Evolutionary conservation across 2,797 vertebrate genomes (phyloP), one percentile per base, ranked within the genome.

Genomic region (Smutsia gigantea): DNA sequence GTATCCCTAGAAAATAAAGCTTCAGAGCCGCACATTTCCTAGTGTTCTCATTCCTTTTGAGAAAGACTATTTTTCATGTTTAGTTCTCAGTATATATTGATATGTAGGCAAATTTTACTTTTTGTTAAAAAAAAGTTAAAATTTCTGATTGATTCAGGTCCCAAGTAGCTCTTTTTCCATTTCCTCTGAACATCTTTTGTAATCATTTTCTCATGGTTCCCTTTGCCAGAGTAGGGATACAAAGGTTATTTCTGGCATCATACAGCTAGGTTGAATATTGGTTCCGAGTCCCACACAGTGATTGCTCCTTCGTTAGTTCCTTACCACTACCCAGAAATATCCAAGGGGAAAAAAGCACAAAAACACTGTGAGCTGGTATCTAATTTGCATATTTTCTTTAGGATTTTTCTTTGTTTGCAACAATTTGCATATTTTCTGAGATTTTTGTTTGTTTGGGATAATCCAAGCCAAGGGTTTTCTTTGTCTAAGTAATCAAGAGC

Each of bases 401-500:
- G 34, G 59, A 34, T 74, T 77, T 82, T 42, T 87, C 87, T 93
- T 74, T 89, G 49, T 92, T 90, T 93, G 59, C 42, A 55, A 71
- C 34, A 59, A 37, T 93, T 77, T 91, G 57, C 29, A 34, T 88
- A 59, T 74, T 74, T 87, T 87, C 74, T 89, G 46, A 59, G 29
- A 78, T 69, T 51, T 96, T 72, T 78, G 72, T 92, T 51, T 95
- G 71, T 87, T 85, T 94, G 59, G 72, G 85, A 49, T 87, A 74
- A 74, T 71, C 74, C 49, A 57, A 94, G 63, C 53, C 21, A 83
- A 94, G 74, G 37, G n/a, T 94, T 96, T 89, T 81, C 88, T 96
- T 95, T 95, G 74, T 83, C 87, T 84, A 46, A 92, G 72, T 95
- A 96, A 95, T 95, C 81, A 90, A 95, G 49, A 95, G 81, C 92